phyloP scores from a whole-genome alignment of 1,140 invertebrate genomes.

The Saccostrea cuccullata region DNA sequence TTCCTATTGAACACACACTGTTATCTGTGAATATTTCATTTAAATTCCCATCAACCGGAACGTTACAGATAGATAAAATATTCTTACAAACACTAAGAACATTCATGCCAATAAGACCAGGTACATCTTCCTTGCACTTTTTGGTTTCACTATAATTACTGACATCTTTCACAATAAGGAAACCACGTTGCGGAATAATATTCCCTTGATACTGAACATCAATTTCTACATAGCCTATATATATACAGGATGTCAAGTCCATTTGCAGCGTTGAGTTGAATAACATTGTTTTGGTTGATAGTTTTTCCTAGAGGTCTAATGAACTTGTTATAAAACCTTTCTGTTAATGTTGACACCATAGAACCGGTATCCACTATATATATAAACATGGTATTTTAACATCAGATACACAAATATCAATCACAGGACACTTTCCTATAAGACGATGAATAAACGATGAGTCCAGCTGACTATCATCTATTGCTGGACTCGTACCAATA shows the following conservation, averaged over 20 bases:
- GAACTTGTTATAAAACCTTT: slow-evolving; percentile 29
- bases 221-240: slow-evolving; percentile 22
- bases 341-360: neutral
- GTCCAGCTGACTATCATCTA: neutral
- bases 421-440: slow-evolving; percentile 24
- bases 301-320: neutral
- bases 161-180: slow-evolving; percentile 44
- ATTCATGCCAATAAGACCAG: too few species aligned
- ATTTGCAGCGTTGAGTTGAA: slow-evolving; percentile 41
- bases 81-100: too few species aligned
- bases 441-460: slow-evolving; percentile 6
- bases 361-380: slow-evolving; percentile 38
- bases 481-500: neutral
- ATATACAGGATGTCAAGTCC: slow-evolving; percentile 33
- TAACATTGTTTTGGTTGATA: neutral
- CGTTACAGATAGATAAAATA: too few species aligned
- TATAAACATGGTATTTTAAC: neutral
- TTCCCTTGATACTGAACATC: neutral
- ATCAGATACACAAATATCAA: slow-evolving; percentile 19
- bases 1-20: too few species aligned
- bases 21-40: too few species aligned
- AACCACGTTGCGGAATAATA: neutral
- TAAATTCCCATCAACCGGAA: too few species aligned
- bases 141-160: too few species aligned
- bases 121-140: too few species aligned